Evolutionary conservation across 2,113 vertebrate species (phyloP), one percentile per base, ranked within the genome.

Genomic region (Struthio camelus): DNA sequence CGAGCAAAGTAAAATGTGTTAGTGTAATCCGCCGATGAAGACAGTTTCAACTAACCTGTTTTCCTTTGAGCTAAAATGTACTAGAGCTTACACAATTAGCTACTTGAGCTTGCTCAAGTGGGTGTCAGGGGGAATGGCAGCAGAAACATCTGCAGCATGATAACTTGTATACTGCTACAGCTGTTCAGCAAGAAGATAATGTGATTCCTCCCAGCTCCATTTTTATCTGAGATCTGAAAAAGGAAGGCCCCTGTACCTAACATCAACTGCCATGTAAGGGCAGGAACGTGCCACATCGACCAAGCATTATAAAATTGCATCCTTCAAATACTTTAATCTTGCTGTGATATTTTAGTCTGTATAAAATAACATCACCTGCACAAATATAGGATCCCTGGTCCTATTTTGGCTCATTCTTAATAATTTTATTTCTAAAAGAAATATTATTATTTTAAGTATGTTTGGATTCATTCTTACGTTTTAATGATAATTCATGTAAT

Each of bases 251-350:
- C 66, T 67, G 22, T 40, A 28, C 40, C 32, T 93, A 25, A n/a
- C 8, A 34, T 86, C 28, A 46, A 40, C 11, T 22, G 1, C 53
- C 51, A 1, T 72, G 25, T 34, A 42, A 71, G 38, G 51, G 25
- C 5, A 72, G 25, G 42, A 13, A 34, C 80, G 11, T 81, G 7
- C n/a, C 53, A 32, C 0, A 0, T 69, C 84, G n/a, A n/a, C n/a
- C 20, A 79, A 36, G 18, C 11, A 16, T 82, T 51, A 48, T 28
- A 76, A 51, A 24, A 11, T 40, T 61, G 4, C 32, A 13, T 72
- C 13, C n/a, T 76, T 86, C 67, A 86, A 51, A n/a, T 20, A 3
- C 64, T 81, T 85, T 95, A 76, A 44, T 78, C 40, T 71, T 93
- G 10, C 12, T 71, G 3, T 73, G 25, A 1, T 88, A 11, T 28